Evolutionary conservation across 1,140 invertebrate species (phyloP).

Genomic region (Papilio helenus): DNA sequence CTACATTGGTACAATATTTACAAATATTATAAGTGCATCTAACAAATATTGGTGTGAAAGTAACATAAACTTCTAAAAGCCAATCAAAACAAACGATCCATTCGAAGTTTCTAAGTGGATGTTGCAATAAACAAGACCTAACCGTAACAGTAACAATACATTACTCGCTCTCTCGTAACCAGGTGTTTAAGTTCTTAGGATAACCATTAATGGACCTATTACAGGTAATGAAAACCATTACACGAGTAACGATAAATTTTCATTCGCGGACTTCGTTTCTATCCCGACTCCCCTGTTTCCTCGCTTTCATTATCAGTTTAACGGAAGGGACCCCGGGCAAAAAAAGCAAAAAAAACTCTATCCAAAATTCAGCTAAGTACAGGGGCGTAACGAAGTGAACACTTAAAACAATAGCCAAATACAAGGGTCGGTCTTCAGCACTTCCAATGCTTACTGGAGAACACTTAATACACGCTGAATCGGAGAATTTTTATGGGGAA

Average conservation of each 20-base stretch:
- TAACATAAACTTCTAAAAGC: constrained; percentile 14
- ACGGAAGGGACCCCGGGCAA: constrained; percentile 59
- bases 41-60: not conserved
- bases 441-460: constrained; percentile 69
- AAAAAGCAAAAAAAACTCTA: constrained; percentile 69
- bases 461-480: constrained; percentile 80
- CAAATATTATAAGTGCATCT: not conserved
- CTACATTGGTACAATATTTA: not conserved
- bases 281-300: constrained; percentile 52
- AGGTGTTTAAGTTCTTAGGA: constrained; percentile 65
- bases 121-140: constrained; percentile 37
- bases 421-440: constrained; percentile 64
- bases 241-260: constrained; percentile 73
- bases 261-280: constrained; percentile 62
- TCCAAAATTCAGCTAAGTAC: constrained; percentile 69
- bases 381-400: constrained; percentile 78
- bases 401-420: constrained; percentile 82
- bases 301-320: constrained; percentile 77
- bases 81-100: constrained; percentile 29
- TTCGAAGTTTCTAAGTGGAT: constrained; percentile 32
- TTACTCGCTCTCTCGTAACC: constrained; percentile 43
- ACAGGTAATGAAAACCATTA: constrained; percentile 69
- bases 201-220: constrained; percentile 67
- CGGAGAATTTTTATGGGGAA: constrained; percentile 73
- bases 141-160: constrained; percentile 36